Conservation (phyloP, 2,113 vertebrate species). For the Acinonyx jubatus region DNA sequence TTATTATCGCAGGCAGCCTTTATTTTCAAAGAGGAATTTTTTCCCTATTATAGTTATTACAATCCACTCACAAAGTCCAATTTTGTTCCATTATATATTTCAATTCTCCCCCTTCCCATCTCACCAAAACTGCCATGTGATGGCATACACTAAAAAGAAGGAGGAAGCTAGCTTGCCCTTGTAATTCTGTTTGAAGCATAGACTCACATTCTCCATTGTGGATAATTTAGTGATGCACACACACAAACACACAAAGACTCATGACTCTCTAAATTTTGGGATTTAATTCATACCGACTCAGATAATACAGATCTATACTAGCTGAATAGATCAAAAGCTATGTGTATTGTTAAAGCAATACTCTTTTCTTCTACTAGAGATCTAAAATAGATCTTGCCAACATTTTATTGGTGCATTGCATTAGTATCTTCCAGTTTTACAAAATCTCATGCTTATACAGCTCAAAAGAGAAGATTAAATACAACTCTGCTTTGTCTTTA, state of each 20-base stretch:
- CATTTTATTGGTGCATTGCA: constrained; percentile 49
- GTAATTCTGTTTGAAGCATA: not conserved
- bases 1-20: not conserved
- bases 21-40: not conserved
- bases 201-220: not conserved
- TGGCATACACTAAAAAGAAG: not conserved
- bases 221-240: not conserved
- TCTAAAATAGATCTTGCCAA: not conserved
- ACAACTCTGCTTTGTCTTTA: constrained; percentile 63
- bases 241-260: not conserved
- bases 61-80: not conserved
- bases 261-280: not conserved
- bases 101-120: not conserved
- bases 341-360: not conserved
- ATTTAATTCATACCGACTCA: not conserved
- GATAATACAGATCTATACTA: not conserved
- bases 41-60: not conserved
- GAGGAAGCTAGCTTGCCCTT: not conserved
- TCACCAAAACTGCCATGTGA: not conserved
- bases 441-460: constrained; percentile 32
- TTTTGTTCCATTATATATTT: not conserved
- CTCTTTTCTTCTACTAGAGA: constrained; percentile 29
- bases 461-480: constrained; percentile 70
- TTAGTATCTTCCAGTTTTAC: not conserved
- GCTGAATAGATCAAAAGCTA: not conserved